Conservation (phyloP, 2,888 invertebrate species). For the Sarcophaga caerulescens region DNA sequence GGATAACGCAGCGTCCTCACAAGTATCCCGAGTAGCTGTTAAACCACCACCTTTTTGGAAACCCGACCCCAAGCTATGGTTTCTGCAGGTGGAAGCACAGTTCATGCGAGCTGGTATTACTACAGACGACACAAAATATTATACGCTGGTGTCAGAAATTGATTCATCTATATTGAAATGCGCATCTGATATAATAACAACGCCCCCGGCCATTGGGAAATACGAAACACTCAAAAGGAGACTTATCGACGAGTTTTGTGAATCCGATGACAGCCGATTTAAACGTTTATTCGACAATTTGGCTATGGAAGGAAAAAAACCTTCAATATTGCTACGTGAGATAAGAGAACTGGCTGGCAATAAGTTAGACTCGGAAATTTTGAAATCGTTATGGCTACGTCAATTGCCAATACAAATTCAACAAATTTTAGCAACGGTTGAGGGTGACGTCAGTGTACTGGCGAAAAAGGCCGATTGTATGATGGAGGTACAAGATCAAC, state of each 20-base stretch:
- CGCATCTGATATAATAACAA: not conserved
- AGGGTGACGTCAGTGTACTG: not conserved
- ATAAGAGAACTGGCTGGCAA: constrained; percentile 3
- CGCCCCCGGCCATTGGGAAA: no score
- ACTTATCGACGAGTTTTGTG: not conserved
- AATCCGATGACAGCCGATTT: not conserved
- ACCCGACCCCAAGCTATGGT: no score
- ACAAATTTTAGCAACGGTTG: constrained; percentile 17
- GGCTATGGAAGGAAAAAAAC: no score
- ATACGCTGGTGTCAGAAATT: not conserved
- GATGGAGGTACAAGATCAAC: not conserved
- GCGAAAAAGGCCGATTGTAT: constrained; percentile 17
- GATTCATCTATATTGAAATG: not conserved
- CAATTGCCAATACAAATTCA: not conserved
- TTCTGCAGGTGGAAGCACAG: no score
- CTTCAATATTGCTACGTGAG: not conserved
- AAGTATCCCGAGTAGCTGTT: no score
- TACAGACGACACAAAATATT: no score
- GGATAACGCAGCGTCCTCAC: no score
- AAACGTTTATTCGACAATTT: not conserved
- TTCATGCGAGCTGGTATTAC: no score
- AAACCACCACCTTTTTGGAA: no score
- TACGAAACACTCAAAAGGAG: not conserved
- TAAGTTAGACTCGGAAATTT: constrained; percentile 5
- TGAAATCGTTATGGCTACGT: constrained; percentile 17